phyloP scores from a whole-genome alignment of 2,888 invertebrate species.

The Hirtodrosophila trivittata region DNA sequence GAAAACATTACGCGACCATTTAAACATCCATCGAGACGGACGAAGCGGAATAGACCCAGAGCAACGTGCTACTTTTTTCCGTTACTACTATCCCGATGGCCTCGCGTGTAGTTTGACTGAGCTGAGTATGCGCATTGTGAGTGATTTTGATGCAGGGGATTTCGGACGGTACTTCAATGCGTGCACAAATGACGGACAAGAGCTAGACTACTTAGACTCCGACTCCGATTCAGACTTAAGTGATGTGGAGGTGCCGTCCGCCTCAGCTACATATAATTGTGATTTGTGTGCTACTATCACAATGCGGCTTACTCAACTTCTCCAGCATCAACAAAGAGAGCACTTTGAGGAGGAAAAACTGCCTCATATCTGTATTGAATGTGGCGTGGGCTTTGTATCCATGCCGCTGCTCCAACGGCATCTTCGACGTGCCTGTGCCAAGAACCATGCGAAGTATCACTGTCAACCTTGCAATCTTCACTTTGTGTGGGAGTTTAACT shows the following conservation, averaged over 20 bases:
- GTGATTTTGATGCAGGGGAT: conserved; percentile 63
- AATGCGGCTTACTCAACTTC: conserved; percentile 57
- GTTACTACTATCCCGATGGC: conserved; percentile 36
- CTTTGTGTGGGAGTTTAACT: conserved; percentile 81
- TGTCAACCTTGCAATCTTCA: conserved; percentile 75
- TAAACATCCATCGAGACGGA: conserved; percentile 68
- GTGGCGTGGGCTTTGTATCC: conserved; percentile 85
- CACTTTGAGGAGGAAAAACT: conserved; percentile 70
- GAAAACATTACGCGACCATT: conserved; percentile 61
- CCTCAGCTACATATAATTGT: conserved; percentile 58
- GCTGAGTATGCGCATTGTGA: conserved; percentile 51
- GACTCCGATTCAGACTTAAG: conserved; percentile 73
- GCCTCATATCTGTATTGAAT: conserved; percentile 85
- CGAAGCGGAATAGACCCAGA: conserved; percentile 60
- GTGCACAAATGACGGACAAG: conserved; percentile 76
- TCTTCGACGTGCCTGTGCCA: conserved; percentile 82
- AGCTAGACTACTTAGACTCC: conserved; percentile 78
- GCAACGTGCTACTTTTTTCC: conserved; percentile 58
- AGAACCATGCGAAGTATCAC: conserved; percentile 59
- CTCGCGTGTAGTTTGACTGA: conserved; percentile 31
- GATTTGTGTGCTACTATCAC: conserved; percentile 69
- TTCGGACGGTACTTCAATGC: conserved; percentile 79
- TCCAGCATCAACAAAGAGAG: conserved; percentile 70
- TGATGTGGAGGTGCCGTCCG: conserved; percentile 32
- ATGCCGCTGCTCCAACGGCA: conserved; percentile 85